Percentiles rank a stretch among this genome's conserved stretches.
phyloP scores from a whole-genome alignment of 2,797 vertebrate genomes.

The Lepus oiostolus region DNA sequence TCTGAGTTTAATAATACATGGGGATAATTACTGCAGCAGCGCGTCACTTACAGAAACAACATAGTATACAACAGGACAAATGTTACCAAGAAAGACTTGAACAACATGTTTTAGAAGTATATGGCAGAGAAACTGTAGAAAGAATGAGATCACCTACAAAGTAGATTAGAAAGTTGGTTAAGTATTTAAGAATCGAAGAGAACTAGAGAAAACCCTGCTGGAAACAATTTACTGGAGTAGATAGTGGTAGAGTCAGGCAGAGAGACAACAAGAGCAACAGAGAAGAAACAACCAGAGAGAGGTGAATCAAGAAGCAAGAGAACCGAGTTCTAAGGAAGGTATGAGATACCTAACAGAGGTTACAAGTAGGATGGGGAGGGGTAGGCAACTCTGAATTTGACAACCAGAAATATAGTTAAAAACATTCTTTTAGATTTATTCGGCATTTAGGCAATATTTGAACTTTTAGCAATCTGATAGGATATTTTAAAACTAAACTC shows the following conservation, averaged over 20 bases:
- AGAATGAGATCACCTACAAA: background rate
- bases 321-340: background rate
- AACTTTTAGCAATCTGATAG: background rate
- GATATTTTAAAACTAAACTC: constrained; percentile 25
- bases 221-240: background rate
- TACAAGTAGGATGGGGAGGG: background rate
- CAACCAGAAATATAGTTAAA: background rate
- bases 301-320: constrained; percentile 9
- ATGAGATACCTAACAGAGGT: background rate
- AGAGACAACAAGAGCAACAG: background rate
- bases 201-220: background rate
- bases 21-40: background rate
- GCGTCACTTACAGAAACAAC: constrained; percentile 15
- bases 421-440: background rate
- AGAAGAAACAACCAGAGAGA: background rate
- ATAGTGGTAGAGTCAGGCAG: background rate
- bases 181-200: background rate
- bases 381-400: background rate
- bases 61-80: background rate
- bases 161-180: background rate
- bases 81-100: background rate
- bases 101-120: constrained; percentile 8
- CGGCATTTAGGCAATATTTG: background rate
- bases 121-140: background rate
- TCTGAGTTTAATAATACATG: background rate